A percentile compares a stretch with the other conserved stretches of the same genome.
phyloP scores from a whole-genome alignment of 2,113 vertebrate species.

The Aphyosemion australe region DNA sequence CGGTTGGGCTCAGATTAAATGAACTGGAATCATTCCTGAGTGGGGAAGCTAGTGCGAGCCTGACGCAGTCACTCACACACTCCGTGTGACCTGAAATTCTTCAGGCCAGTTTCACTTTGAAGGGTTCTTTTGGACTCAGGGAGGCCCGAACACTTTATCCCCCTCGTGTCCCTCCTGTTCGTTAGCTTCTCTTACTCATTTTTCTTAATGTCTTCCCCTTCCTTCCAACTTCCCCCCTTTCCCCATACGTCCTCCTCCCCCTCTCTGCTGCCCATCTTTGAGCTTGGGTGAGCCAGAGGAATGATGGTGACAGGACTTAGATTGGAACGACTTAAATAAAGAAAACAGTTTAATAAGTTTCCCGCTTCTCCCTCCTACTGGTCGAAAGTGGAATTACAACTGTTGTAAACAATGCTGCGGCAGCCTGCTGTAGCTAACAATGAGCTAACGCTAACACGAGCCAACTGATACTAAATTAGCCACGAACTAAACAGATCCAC shows the following conservation, averaged over 20 bases:
- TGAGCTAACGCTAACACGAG: too few species aligned
- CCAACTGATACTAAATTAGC: too few species aligned
- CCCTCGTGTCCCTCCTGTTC: slow-evolving; percentile 1
- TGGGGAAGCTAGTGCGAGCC: slow-evolving; percentile 39
- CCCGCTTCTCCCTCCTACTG: too few species aligned
- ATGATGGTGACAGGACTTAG: slow-evolving; percentile 71
- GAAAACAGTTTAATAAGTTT: background rate
- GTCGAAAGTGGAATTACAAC: too few species aligned
- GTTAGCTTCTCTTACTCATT: slow-evolving; percentile 26
- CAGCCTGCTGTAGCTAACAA: too few species aligned
- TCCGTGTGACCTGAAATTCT: slow-evolving; percentile 71
- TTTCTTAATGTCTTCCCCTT: slow-evolving; percentile 9
- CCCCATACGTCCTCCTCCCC: slow-evolving; percentile 11
- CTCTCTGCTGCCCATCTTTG: slow-evolving; percentile 42
- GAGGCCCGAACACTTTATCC: slow-evolving; percentile 43
- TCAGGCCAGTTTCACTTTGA: slow-evolving; percentile 66
- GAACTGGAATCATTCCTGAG: slow-evolving; percentile 62
- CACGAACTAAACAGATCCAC: too few species aligned
- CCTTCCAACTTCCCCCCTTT: too few species aligned
- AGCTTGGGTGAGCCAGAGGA: slow-evolving; percentile 68
- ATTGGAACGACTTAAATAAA: slow-evolving; percentile 6
- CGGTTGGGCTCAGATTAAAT: slow-evolving; percentile 49
- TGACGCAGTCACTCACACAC: slow-evolving; percentile 46
- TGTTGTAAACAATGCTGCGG: too few species aligned
- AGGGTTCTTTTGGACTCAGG: slow-evolving; percentile 49